These are phyloP conservation scores for Xanthia togata DNA, from an alignment of 2,888 invertebrate species.

Conservation along the genomic window DNA sequence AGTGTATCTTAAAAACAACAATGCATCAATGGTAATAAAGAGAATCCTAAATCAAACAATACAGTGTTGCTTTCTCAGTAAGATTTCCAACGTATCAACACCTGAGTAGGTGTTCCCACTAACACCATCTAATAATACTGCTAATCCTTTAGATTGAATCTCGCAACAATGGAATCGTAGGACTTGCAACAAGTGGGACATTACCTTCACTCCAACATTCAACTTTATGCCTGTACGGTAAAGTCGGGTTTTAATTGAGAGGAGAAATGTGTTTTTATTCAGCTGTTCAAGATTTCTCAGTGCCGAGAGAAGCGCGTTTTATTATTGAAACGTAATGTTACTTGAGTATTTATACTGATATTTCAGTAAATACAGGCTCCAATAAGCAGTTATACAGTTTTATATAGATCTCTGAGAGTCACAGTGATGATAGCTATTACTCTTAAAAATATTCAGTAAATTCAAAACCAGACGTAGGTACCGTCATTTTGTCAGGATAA, in stretches of 20 bases:
- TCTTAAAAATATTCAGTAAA: not conserved
- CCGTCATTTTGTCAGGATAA: not conserved
- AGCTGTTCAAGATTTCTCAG: conserved; percentile 43
- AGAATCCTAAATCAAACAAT: not conserved
- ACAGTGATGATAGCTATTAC: not conserved
- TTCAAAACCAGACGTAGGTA: not conserved
- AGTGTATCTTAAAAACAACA: not conserved
- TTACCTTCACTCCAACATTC: conserved; percentile 13
- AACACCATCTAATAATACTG: conserved; percentile 62
- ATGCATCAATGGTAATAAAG: not conserved
- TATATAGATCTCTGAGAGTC: not conserved
- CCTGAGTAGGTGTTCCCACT: conserved; percentile 42
- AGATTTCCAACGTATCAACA: conserved; percentile 21
- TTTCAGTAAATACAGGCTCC: too few species aligned
- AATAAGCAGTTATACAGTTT: too few species aligned
- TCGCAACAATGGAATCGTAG: conserved; percentile 62
- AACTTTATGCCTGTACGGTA: conserved; percentile 22
- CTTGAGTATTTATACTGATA: not conserved
- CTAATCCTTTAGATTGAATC: conserved; percentile 73
- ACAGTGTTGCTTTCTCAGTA: not conserved
- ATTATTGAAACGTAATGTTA: conserved; percentile 43
- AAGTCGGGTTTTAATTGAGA: conserved; percentile 38
- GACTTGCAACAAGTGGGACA: conserved; percentile 67
- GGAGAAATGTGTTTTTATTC: conserved; percentile 31
- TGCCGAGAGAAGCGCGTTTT: conserved; percentile 37